These are phyloP conservation scores for Papilio demoleus DNA, from an alignment of 2,888 invertebrate genomes.

Conservation along the genomic window DNA sequence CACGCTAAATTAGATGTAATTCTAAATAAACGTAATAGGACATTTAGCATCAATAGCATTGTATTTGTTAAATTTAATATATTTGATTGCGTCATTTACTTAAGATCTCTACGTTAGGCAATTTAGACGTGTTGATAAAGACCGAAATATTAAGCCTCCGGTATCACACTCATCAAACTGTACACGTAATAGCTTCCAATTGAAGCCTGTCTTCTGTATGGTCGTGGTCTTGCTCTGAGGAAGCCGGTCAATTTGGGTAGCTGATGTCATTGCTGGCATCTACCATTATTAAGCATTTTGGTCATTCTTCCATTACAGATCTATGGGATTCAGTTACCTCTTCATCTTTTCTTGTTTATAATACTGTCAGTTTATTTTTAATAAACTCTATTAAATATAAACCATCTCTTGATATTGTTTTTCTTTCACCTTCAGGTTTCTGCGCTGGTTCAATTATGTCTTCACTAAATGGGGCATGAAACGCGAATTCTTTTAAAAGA, in stretches of 20 bases:
- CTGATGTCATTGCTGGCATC: too few species aligned
- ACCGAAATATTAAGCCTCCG: too few species aligned
- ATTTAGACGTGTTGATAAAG: background rate
- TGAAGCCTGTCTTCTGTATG: too few species aligned
- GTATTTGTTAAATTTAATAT: background rate
- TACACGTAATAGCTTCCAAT: too few species aligned
- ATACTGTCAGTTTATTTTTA: conserved; percentile 4
- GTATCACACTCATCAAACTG: too few species aligned
- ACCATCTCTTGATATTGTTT: conserved; percentile 23
- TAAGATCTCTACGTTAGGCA: background rate
- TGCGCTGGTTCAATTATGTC: conserved; percentile 42
- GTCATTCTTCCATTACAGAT: too few species aligned
- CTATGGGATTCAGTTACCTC: too few species aligned
- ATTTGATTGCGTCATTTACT: background rate
- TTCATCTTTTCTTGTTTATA: background rate
- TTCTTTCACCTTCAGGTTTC: conserved; percentile 28
- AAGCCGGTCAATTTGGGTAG: too few species aligned
- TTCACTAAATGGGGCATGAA: conserved; percentile 48
- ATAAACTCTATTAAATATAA: conserved; percentile 25
- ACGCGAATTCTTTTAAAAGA: background rate
- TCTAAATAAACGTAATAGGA: background rate
- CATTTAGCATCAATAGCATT: background rate
- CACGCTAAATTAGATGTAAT: background rate
- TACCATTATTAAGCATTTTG: too few species aligned
- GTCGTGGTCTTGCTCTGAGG: too few species aligned